Evolutionary conservation across 2,797 vertebrate genomes (phyloP).

Genomic region (Odontamblyopus lacepedii): DNA sequence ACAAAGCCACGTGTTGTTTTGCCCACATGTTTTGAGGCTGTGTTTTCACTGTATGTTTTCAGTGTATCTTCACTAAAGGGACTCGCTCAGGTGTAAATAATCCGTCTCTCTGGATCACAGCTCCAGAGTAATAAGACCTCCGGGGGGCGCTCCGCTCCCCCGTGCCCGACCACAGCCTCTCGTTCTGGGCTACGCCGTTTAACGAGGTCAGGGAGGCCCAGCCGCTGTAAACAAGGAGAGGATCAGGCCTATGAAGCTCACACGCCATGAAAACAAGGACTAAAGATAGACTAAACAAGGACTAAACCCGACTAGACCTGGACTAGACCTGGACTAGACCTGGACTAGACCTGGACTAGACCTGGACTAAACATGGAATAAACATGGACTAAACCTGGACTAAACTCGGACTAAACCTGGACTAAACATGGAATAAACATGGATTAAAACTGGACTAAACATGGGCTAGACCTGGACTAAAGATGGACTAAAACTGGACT

Average conservation of each 20-base stretch:
- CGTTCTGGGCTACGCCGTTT: not conserved
- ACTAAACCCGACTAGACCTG: not conserved
- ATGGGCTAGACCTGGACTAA: not conserved
- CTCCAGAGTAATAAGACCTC: not conserved
- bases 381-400: no score
- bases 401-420: no score
- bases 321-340: not conserved
- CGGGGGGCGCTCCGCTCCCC: not conserved
- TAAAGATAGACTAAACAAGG: not conserved
- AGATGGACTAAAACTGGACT: not conserved
- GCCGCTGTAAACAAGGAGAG: not conserved
- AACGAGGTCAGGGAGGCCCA: conserved; percentile 3
- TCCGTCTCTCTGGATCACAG: not conserved
- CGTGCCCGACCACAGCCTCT: not conserved
- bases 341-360: no score
- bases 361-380: no score
- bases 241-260: not conserved
- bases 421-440: no score
- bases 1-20: no score
- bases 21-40: no score
- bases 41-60: not conserved
- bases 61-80: not conserved
- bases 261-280: no score
- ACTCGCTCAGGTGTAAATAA: not conserved
- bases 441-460: no score